Evolutionary conservation across 1,140 invertebrate species (phyloP).

Genomic region (Latrodectus geometricus): DNA sequence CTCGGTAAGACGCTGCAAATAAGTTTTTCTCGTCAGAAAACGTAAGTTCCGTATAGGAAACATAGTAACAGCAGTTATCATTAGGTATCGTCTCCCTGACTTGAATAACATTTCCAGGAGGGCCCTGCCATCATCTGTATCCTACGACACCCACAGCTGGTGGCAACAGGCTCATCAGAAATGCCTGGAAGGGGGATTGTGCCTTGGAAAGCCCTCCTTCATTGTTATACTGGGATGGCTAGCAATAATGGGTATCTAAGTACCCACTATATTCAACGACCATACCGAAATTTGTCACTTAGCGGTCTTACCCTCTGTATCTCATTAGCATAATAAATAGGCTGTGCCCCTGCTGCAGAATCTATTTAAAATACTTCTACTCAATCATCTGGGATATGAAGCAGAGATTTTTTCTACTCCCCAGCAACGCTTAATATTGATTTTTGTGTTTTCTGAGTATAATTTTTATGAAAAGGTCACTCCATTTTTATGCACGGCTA

Average conservation of each 20-base stretch:
- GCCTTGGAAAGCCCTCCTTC: background rate
- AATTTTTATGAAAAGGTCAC: too few species aligned
- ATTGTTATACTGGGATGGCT: slow-evolving; percentile 23
- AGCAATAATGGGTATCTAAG: slow-evolving; percentile 59
- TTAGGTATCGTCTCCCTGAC: slow-evolving; percentile 35
- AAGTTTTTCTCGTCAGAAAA: background rate
- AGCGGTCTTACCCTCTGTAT: slow-evolving; percentile 42
- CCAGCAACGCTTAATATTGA: background rate
- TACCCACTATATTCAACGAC: slow-evolving; percentile 59
- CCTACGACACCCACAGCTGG: slow-evolving; percentile 42
- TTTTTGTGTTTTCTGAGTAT: background rate
- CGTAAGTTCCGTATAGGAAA: background rate
- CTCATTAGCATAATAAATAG: slow-evolving; percentile 59
- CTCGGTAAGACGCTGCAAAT: background rate
- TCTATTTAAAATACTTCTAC: slow-evolving; percentile 57
- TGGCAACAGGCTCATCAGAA: slow-evolving; percentile 59
- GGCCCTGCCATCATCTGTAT: slow-evolving; percentile 36
- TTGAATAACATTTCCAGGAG: slow-evolving; percentile 34
- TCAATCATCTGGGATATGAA: slow-evolving; percentile 19
- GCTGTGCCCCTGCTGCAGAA: slow-evolving; percentile 23
- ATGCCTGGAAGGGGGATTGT: slow-evolving; percentile 3
- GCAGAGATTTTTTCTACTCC: background rate
- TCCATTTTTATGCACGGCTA: too few species aligned
- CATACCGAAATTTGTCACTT: slow-evolving; percentile 58
- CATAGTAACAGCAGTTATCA: slow-evolving; percentile 52